A percentile compares a stretch with the other conserved stretches of the same genome.
phyloP scores from a whole-genome alignment of 2,888 invertebrate species.

The Cenopis cana region DNA sequence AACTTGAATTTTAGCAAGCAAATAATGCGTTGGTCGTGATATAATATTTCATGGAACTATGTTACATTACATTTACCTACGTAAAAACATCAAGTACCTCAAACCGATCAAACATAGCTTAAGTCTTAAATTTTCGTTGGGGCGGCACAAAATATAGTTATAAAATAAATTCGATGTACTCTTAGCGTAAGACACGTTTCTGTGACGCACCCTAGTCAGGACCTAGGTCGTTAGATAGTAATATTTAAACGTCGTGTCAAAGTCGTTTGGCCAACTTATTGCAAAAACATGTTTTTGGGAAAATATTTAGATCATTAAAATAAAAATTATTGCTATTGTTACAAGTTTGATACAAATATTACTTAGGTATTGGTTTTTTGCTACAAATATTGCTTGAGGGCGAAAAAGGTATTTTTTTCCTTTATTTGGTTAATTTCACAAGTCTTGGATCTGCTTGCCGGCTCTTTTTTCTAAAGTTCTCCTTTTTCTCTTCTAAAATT shows the following conservation, averaged over 20 bases:
- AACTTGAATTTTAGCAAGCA: too few relatives aligned
- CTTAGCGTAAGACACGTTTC: slow-evolving; percentile 68
- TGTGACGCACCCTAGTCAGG: slow-evolving; percentile 78
- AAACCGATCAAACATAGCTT: slow-evolving; percentile 17
- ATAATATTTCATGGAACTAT: too few relatives aligned
- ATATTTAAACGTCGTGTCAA: slow-evolving; percentile 58
- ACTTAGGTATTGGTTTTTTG: neutral
- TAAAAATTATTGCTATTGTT: neutral
- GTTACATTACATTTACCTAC: too few relatives aligned
- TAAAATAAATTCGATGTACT: slow-evolving; percentile 66
- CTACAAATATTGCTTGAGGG: too few relatives aligned
- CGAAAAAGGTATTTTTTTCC: neutral
- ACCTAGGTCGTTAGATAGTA: slow-evolving; percentile 48
- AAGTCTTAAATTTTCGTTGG: slow-evolving; percentile 49
- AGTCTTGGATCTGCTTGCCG: neutral
- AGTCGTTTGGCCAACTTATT: slow-evolving; percentile 55
- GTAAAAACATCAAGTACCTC: slow-evolving; percentile 17
- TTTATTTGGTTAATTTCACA: neutral
- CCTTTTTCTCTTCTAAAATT: too few relatives aligned
- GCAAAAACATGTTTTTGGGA: neutral
- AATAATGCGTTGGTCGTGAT: too few relatives aligned
- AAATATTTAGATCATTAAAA: neutral
- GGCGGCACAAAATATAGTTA: slow-evolving; percentile 67
- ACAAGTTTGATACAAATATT: neutral
- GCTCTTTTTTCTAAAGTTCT: too few relatives aligned